A percentile compares a stretch with the other conserved stretches of the same genome.
Conservation (phyloP, 2,888 invertebrate species). For the Sisyra nigra region DNA sequence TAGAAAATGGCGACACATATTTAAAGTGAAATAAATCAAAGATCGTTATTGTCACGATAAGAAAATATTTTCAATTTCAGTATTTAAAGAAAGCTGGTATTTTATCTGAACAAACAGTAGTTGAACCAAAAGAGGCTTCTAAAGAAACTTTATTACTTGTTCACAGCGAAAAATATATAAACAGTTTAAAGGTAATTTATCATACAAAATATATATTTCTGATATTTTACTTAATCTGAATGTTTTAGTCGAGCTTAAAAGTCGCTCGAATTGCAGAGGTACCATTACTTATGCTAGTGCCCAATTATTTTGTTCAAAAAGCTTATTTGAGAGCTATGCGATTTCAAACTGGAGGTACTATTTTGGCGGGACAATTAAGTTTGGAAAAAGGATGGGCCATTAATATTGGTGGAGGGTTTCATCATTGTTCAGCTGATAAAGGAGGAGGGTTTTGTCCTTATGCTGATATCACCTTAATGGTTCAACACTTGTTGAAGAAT, state of each 20-base stretch:
- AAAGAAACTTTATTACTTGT: conserved; percentile 56
- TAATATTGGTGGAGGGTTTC: conserved; percentile 84
- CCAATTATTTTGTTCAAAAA: conserved; percentile 59
- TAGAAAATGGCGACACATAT: conserved; percentile 68
- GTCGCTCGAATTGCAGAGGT: conserved; percentile 72
- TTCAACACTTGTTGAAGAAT: conserved; percentile 45
- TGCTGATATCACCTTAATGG: conserved; percentile 71
- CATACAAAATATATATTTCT: conserved; percentile 10
- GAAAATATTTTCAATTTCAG: conserved; percentile 21
- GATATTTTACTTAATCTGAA: conserved; percentile 10
- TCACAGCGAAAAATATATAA: conserved; percentile 58
- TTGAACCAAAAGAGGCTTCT: conserved; percentile 54
- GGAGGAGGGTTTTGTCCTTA: conserved; percentile 86
- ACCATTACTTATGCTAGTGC: conserved; percentile 52
- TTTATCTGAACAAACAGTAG: conserved; percentile 41
- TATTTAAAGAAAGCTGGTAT: conserved; percentile 41
- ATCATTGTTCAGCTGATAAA: conserved; percentile 60
- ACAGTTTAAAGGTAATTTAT: conserved; percentile 46
- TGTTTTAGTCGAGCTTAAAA: conserved; percentile 57
- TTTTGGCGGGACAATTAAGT: conserved; percentile 69
- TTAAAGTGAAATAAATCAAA: conserved; percentile 32
- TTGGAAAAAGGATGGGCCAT: conserved; percentile 75
- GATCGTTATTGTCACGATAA: neutral
- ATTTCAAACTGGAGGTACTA: conserved; percentile 69
- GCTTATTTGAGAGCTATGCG: conserved; percentile 66